These are phyloP conservation scores for Drosophila biarmipes DNA, from an alignment of 1,140 invertebrate genomes.

Conservation along the genomic window DNA sequence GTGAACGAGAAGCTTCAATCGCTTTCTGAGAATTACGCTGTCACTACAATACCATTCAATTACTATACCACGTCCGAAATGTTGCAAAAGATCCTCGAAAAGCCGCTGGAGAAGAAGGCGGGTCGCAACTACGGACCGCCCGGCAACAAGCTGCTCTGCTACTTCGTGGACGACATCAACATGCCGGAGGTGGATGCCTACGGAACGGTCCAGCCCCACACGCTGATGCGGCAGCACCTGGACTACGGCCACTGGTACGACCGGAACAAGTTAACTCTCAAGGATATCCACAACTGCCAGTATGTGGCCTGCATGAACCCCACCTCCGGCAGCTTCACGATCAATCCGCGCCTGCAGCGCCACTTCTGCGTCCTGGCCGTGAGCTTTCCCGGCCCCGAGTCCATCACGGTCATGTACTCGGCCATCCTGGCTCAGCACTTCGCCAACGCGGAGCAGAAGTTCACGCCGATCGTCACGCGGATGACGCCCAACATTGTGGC, in stretches of 20 bases:
- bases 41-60: constrained; percentile 97
- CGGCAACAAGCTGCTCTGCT: constrained; percentile 96
- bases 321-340: constrained; percentile 97
- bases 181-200: constrained; percentile 98
- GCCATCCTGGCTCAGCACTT: constrained; percentile 95
- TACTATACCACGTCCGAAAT: constrained; percentile 98
- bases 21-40: constrained; percentile 93
- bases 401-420: constrained; percentile 95
- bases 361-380: constrained; percentile 98
- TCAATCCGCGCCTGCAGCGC: constrained; percentile 96
- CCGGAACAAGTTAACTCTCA: constrained; percentile 93
- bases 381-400: constrained; percentile 94
- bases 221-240: constrained; percentile 96
- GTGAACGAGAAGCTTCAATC: constrained; percentile 93
- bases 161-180: constrained; percentile 99
- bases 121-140: constrained; percentile 98
- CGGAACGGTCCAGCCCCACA: constrained; percentile 98
- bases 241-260: constrained; percentile 99
- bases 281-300: constrained; percentile 98
- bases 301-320: constrained; percentile 99
- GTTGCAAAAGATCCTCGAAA: constrained; percentile 97
- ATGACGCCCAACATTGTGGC: constrained; percentile 90
- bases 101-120: constrained; percentile 98
- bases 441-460: constrained; percentile 91
- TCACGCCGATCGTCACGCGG: constrained; percentile 87